Evolutionary conservation across 1,140 invertebrate species (phyloP), one percentile per base, ranked within the genome.

Genomic region (Drosophila paulistorum): DNA sequence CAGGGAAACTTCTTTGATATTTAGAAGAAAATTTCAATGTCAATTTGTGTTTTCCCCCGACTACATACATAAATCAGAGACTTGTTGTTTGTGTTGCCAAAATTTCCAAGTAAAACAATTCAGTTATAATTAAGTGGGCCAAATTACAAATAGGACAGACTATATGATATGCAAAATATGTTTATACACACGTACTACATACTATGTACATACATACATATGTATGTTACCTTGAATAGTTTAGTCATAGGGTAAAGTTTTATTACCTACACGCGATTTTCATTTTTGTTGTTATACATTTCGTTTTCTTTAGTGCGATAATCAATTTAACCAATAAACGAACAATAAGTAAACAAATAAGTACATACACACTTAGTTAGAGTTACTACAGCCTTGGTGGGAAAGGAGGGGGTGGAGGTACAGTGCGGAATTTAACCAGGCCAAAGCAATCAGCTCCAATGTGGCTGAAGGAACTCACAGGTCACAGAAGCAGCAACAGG

Each of bases 131-230:
- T 23, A 23, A 23, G 20, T 23, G 20, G 20, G 20, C 20, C 20
- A 23, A 1, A 1, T 23, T 23, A 23, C 20, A 23, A 23, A 23
- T 23, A 2, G 1, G 20, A 23, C 20, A 1, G 20, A 23, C 20
- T 23, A 11, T 26, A 26, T 5, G 23, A 26, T 26, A 26, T 26
- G 23, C 3, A 42, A 60, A 3, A 14, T 33, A 48, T 45, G 42
- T 74, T 45, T 54, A 9, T 77, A 39, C n/a, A n/a, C n/a, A n/a
- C 42, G 5, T 37, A 45, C 9, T 37, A 30, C 37, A 13, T 39
- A 39, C 11, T 2, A 13, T 11, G 10, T 39, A 17, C 17, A 17
- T 17, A 39, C 11, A 1, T 37, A 20, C 33, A 54, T 17, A n/a
- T 45, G 11, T 69, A 41, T 51, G 7, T 48, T 14, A 14, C 45